phyloP scores from a whole-genome alignment of 2,797 vertebrate species.

The Meriones psammophilus region DNA sequence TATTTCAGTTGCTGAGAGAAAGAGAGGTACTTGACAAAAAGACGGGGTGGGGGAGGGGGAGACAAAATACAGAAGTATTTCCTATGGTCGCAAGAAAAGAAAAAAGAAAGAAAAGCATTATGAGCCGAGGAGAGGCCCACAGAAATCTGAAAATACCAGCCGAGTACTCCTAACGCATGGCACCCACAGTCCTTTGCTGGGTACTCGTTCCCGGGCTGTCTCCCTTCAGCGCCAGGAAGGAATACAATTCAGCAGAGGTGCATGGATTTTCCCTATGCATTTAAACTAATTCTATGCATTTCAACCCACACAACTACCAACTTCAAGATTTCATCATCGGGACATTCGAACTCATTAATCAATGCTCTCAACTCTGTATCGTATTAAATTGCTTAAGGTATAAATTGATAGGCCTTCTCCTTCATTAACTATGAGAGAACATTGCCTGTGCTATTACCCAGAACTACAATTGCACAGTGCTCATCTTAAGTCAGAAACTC shows the following conservation, averaged over 20 bases:
- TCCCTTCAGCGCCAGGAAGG: neutral
- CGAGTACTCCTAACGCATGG: neutral
- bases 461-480: neutral
- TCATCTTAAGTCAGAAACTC: conserved; percentile 66
- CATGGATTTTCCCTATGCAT: neutral
- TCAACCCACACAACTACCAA: conserved; percentile 1
- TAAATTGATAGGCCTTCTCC: conserved; percentile 44
- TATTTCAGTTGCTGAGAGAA: conserved; percentile 59
- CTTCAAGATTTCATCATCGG: conserved; percentile 42
- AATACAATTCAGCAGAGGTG: neutral
- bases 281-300: neutral
- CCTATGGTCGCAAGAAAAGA: neutral
- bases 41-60: too few species aligned
- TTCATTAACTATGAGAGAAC: conserved; percentile 65
- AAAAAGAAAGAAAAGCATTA: neutral
- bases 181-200: neutral
- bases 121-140: neutral
- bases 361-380: conserved; percentile 30
- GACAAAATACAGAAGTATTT: conserved; percentile 48
- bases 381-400: conserved; percentile 39
- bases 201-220: neutral
- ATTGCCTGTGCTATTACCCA: conserved; percentile 57
- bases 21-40: conserved; percentile 63
- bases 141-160: neutral
- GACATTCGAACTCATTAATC: conserved; percentile 56